Evolutionary conservation across 2,113 vertebrate species (phyloP), one percentile per base, ranked within the genome.

Genomic region (Syngnathus scovelli): DNA sequence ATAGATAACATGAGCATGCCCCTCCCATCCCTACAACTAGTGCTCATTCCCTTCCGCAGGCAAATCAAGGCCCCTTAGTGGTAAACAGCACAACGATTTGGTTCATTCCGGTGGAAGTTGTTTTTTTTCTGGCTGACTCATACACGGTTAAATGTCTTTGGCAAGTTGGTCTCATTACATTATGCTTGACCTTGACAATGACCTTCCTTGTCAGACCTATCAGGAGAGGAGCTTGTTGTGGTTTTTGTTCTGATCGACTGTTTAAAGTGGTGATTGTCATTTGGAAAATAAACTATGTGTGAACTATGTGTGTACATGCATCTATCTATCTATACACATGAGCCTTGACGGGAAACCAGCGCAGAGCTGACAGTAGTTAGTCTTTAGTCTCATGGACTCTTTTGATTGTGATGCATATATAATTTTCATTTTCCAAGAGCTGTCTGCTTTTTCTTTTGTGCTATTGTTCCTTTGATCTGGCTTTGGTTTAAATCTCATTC

Each of bases 331-430:
- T 69, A 73, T 74, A 61, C 78, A 79, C 27, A 33, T 71, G 71
- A 74, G 65, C 81, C 81, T 82, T 71, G 79, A 84, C 78, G 80
- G 49, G 0, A 64, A 63, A 66, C 74, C 70, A 65, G 80, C 0
- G 48, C 74, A 71, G 68, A 78, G 80, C 79, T 86, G 80, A 82
- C 82, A 79, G 82, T 65, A 55, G 77, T 33, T 70, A 18, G 73
- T 69, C 66, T 64, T 67, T 44, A 56, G 51, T 86, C 84, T 85
- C 86, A 54, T 76, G 68, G 66, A 83, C 41, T 90, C 86, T 93
- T 94, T 93, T 92, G 91, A 93, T 90, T 91, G 88, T 73, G 89
- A 92, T 93, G 92, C 94, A 94, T 94, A 92, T 93, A 56, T 81
- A 19, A 87, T 89, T 90, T 90, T 89, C 67, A 78, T 74, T 68